Percentiles rank a stretch among this genome's conserved stretches.
These are phyloP conservation scores for Amphibalanus amphitrite DNA, from an alignment of 1,140 invertebrate genomes.

Conservation along the genomic window DNA sequence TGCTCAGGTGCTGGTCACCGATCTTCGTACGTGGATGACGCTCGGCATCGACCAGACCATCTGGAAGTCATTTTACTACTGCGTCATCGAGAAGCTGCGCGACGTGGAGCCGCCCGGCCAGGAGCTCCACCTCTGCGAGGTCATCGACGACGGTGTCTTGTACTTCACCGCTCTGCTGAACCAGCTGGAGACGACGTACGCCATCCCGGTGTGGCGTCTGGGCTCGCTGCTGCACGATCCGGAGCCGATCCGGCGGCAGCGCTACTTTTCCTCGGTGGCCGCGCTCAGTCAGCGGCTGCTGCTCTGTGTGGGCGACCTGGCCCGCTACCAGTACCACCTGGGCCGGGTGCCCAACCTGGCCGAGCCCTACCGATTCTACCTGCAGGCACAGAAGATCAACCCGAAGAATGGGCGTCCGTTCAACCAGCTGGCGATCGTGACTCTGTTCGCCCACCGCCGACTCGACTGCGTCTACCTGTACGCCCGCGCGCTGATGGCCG, in stretches of 20 bases:
- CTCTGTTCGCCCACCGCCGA: constrained; percentile 74
- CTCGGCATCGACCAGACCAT: not conserved
- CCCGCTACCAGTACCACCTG: constrained; percentile 64
- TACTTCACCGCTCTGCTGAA: not conserved
- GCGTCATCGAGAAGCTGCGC: not conserved
- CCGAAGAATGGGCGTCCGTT: constrained; percentile 89
- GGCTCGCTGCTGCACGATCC: not conserved
- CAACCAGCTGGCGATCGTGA: constrained; percentile 82
- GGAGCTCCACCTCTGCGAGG: not conserved
- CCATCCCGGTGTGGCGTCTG: not conserved
- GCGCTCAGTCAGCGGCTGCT: constrained; percentile 71
- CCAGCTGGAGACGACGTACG: not conserved
- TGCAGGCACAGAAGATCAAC: constrained; percentile 81
- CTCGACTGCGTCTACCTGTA: constrained; percentile 95
- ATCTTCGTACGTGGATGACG: not conserved
- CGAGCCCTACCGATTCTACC: constrained; percentile 72
- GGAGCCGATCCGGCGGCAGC: not conserved
- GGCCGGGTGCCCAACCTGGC: constrained; percentile 68
- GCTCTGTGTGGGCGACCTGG: constrained; percentile 76
- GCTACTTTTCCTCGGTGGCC: not conserved
- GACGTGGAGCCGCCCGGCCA: not conserved
- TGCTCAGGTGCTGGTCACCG: not conserved
- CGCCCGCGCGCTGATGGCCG: constrained; percentile 82
- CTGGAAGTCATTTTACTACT: not conserved
- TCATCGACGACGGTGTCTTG: not conserved